Base-by-base conservation (phyloP, 2,113 vertebrate genomes). In the Otus sunia region DNA sequence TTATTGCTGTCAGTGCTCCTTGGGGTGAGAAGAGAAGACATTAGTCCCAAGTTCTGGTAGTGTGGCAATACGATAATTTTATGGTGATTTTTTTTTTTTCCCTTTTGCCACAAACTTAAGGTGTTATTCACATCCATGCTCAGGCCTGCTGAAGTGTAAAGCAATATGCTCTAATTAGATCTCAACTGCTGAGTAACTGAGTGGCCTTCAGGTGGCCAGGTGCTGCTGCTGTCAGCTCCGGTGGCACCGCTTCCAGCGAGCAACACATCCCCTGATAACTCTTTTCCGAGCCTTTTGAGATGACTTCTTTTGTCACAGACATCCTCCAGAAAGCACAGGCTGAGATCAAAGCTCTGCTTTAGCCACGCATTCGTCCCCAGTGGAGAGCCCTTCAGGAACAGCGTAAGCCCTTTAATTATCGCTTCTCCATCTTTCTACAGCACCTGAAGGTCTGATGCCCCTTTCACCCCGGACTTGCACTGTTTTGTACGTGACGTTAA, bases 301-400 rank as follows among this genome's bases (percentile, higher is more conserved):
- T 52, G 17, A 52, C 49, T 67, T 47, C 88, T 94, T 88, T 97
- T 95, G 91, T 97, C 82, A 17, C 20, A 73, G 63, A 37, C 60
- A 6, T 34, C 53, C 84, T 85, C 50, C 34, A 52, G 76, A 73
- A 92, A 92, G 86, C 83, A 50, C 0, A 2, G 68, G 64, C 94
- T 53, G 77, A 96, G 94, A 98, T 96, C 88, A 97, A 97, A 96
- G 95, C 85, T n/a, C 62, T 95, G 82, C 78, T 45, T 52, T 41
- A 76, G 60, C 90, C 52, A 12, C 11, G 0, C 45, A 37, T 88
- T 49, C 12, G 0, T 23, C 84, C 27, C 52, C 4, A 1, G 6
- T 73, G 94, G 64, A 97, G 96, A 96, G 96, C 89, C 90, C 93
- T 97, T 81, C 63, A 90, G 74, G 86, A 86, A 67, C 64, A 82